Conservation (phyloP, 2,888 invertebrate genomes). For the Ornithoptera priamus region DNA sequence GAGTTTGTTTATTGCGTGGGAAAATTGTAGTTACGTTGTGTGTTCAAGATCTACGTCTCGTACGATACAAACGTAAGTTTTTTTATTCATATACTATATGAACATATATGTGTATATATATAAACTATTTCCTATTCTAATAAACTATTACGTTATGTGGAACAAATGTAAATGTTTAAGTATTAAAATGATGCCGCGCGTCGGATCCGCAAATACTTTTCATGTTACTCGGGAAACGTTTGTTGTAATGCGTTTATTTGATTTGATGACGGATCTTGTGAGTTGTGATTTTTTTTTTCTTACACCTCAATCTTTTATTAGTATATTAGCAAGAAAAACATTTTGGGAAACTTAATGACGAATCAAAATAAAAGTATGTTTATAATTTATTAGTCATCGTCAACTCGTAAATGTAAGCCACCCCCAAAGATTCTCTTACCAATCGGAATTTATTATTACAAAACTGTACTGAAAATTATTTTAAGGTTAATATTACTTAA, state of each 20-base stretch:
- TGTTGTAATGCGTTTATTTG: constrained; percentile 15
- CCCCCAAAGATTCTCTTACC: no score
- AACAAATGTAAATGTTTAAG: constrained; percentile 38
- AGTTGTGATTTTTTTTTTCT: not conserved
- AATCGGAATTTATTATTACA: no score
- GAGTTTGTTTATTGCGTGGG: constrained; percentile 3
- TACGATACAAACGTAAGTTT: constrained; percentile 52
- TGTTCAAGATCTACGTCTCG: constrained; percentile 43
- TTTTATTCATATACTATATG: constrained; percentile 11
- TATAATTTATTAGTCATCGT: no score
- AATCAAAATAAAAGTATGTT: no score
- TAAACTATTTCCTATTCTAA: constrained; percentile 31
- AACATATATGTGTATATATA: not conserved
- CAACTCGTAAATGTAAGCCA: no score
- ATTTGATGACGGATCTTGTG: not conserved
- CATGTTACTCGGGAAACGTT: constrained; percentile 9
- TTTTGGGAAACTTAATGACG: not conserved
- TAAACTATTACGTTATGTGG: constrained; percentile 33
- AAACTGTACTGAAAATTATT: no score
- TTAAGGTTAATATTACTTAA: no score
- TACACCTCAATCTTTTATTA: not conserved
- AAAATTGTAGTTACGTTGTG: constrained; percentile 46
- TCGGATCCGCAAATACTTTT: not conserved
- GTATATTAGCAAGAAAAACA: not conserved
- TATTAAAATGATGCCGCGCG: constrained; percentile 38